These are phyloP conservation scores for Micronycteris hirsuta DNA, from an alignment of 2,113 vertebrate genomes.

Conservation along the genomic window DNA sequence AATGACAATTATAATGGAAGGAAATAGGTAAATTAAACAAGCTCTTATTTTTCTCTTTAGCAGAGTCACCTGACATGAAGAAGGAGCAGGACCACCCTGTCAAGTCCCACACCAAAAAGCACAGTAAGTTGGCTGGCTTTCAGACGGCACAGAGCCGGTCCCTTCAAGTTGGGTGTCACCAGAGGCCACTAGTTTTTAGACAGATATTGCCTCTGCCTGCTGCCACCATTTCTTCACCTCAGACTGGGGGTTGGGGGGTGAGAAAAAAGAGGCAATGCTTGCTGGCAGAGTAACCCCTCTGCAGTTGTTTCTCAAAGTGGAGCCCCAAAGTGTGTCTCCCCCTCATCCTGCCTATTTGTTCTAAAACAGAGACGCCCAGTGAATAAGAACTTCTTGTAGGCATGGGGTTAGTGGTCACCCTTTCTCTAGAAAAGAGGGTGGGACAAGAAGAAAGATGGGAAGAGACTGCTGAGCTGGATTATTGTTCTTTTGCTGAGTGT, in stretches of 20 bases:
- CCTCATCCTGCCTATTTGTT: not conserved
- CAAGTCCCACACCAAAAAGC: conserved; percentile 89
- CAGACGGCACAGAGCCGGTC: not conserved
- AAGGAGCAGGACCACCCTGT: conserved; percentile 83
- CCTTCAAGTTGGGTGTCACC: not conserved
- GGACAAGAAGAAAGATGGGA: not conserved
- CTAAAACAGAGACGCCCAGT: not conserved
- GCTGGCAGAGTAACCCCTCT: not conserved
- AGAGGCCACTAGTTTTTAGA: not conserved
- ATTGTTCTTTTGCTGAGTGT: not conserved
- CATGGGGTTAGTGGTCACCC: not conserved
- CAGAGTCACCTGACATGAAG: conserved; percentile 86
- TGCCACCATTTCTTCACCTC: not conserved
- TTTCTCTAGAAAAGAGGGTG: not conserved
- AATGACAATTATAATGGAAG: not conserved
- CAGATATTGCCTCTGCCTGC: not conserved
- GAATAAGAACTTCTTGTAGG: not conserved
- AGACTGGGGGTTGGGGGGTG: not conserved
- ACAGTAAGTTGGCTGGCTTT: conserved; percentile 87
- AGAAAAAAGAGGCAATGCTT: not conserved
- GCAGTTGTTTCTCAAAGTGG: not conserved
- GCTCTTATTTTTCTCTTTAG: conserved; percentile 65
- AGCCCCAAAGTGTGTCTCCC: not conserved
- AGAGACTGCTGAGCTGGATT: not conserved
- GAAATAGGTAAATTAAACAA: conserved; percentile 59